Percentiles rank a stretch among this genome's conserved stretches.
These are phyloP conservation scores for Podarcis muralis DNA, from an alignment of 2,113 vertebrate genomes.

Conservation along the genomic window DNA sequence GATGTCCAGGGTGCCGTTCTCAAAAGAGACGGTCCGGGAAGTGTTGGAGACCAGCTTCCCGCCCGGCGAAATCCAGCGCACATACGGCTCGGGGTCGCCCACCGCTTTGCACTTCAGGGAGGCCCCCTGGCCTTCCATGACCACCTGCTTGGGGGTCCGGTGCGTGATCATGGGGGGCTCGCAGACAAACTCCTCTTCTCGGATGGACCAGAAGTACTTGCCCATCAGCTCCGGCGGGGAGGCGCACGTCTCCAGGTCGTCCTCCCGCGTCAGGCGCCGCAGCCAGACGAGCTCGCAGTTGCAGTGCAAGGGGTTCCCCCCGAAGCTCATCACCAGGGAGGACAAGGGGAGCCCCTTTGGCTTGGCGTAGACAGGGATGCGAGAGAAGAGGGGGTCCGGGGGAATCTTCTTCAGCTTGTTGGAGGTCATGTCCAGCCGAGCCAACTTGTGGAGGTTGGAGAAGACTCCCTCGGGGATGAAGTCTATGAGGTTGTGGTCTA, in stretches of 20 bases:
- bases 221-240: conserved; percentile 87
- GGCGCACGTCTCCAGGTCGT: conserved; percentile 92
- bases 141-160: conserved; percentile 75
- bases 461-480: conserved; percentile 92
- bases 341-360: conserved; percentile 84
- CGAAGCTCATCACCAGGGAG: conserved; percentile 90
- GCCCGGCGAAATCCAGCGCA: conserved; percentile 92
- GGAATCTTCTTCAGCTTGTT: conserved; percentile 97
- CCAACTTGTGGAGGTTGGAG: conserved; percentile 93
- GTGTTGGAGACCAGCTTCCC: conserved; percentile 90
- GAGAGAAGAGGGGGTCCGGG: conserved; percentile 89
- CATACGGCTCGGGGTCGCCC: conserved; percentile 90
- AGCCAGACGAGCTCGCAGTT: conserved; percentile 96
- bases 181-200: conserved; percentile 94
- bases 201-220: conserved; percentile 95
- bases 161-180: conserved; percentile 93
- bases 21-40: conserved; percentile 82
- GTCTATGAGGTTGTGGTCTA: conserved; percentile 96
- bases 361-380: conserved; percentile 90
- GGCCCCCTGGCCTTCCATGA: conserved; percentile 79
- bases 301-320: conserved; percentile 92
- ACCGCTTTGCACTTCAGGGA: conserved; percentile 93
- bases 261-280: conserved; percentile 88
- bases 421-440: conserved; percentile 94
- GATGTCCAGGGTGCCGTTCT: conserved; percentile 91